A percentile compares a stretch with the other conserved stretches of the same genome.
phyloP scores from a whole-genome alignment of 2,888 invertebrate species.

The Toxonevra muliebris region DNA sequence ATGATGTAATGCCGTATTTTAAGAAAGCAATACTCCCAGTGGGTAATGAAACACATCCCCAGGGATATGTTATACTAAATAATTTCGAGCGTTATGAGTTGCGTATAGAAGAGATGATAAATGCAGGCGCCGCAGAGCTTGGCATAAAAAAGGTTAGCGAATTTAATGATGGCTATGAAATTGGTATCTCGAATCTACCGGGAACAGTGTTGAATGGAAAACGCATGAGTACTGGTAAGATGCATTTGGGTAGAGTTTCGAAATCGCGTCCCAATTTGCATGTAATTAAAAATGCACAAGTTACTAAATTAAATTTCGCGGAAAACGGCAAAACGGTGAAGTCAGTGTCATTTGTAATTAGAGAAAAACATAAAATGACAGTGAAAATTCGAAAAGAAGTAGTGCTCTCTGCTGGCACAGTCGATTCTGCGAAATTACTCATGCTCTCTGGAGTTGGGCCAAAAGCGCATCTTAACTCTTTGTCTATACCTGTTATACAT shows the following conservation, averaged over 20 bases:
- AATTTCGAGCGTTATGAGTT: slow-evolving; percentile 47
- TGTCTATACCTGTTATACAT: slow-evolving; percentile 46
- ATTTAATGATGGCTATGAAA: slow-evolving; percentile 62
- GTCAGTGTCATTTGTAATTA: slow-evolving; percentile 67
- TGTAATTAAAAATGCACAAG: slow-evolving; percentile 69
- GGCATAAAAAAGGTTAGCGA: slow-evolving; percentile 60
- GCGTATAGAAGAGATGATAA: slow-evolving; percentile 48
- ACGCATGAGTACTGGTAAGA: slow-evolving; percentile 78
- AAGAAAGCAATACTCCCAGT: slow-evolving; percentile 71
- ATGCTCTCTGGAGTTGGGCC: slow-evolving; percentile 58
- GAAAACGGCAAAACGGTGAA: slow-evolving; percentile 61
- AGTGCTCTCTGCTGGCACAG: slow-evolving; percentile 58
- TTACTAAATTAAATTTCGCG: slow-evolving; percentile 68
- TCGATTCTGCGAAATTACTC: slow-evolving; percentile 59
- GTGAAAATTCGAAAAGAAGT: slow-evolving; percentile 51
- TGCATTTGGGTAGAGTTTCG: slow-evolving; percentile 70
- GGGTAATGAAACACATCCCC: slow-evolving; percentile 35
- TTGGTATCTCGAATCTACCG: slow-evolving; percentile 67
- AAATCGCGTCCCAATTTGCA: slow-evolving; percentile 69
- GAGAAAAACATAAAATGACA: slow-evolving; percentile 51
- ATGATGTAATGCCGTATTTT: slow-evolving; percentile 80
- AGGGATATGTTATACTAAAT: slow-evolving; percentile 63
- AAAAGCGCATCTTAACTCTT: slow-evolving; percentile 42
- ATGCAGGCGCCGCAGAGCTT: slow-evolving; percentile 64
- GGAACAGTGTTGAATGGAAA: slow-evolving; percentile 71